Conservation (phyloP, 1,140 invertebrate species). For the Cryptotermes secundus region DNA sequence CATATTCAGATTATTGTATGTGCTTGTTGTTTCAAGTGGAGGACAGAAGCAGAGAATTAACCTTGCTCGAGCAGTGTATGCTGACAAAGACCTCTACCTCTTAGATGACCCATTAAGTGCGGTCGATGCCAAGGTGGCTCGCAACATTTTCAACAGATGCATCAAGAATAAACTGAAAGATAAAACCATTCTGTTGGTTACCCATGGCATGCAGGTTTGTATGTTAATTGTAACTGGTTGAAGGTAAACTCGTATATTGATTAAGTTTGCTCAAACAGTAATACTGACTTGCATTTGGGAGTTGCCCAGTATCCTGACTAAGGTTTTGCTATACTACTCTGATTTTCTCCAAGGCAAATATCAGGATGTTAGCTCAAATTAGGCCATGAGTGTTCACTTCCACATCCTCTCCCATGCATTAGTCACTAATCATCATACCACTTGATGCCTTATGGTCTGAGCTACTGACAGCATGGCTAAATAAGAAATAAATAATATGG, state of each 20-base stretch:
- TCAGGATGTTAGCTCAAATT: too few species aligned
- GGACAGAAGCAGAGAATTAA: slow-evolving; percentile 62
- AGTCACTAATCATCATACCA: too few species aligned
- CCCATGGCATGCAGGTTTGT: slow-evolving; percentile 48
- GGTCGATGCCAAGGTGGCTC: slow-evolving; percentile 53
- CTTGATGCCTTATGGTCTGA: too few species aligned
- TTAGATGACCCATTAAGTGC: slow-evolving; percentile 60
- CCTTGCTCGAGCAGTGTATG: slow-evolving; percentile 59
- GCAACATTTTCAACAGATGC: slow-evolving; percentile 53
- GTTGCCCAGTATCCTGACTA: not conserved
- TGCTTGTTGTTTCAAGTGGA: slow-evolving; percentile 43
- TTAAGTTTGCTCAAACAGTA: too few species aligned
- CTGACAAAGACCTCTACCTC: slow-evolving; percentile 52
- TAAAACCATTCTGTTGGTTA: slow-evolving; percentile 56
- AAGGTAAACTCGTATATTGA: too few species aligned
- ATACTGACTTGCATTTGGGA: not conserved
- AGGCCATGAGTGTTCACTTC: too few species aligned
- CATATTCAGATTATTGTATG: not conserved
- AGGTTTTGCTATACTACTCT: not conserved
- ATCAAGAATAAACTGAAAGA: slow-evolving; percentile 44
- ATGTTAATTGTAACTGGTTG: too few species aligned
- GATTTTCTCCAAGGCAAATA: not conserved
- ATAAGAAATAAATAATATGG: too few species aligned
- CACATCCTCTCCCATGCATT: too few species aligned
- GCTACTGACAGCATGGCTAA: too few species aligned